Percentiles rank a stretch among this genome's conserved stretches.
Evolutionary conservation across 2,888 invertebrate species (phyloP).

Genomic region (Nephrotoma guestfalica): DNA sequence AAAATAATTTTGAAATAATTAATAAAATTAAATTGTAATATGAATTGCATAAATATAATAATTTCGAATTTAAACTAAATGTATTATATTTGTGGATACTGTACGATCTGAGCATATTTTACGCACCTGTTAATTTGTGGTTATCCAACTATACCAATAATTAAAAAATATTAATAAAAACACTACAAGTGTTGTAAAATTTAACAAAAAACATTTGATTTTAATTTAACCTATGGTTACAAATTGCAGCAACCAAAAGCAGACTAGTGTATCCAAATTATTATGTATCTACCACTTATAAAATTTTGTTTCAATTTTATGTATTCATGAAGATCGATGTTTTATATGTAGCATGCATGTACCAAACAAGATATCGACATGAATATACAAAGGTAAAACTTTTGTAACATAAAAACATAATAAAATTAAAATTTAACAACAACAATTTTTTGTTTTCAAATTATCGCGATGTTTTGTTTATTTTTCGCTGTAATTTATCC

Average conservation of each 20-base stretch:
- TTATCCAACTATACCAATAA: background rate
- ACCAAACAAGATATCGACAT: background rate
- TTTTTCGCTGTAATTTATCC: conserved; percentile 34
- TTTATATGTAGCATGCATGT: background rate
- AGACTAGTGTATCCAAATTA: background rate
- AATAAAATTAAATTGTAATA: no score
- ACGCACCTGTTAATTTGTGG: background rate
- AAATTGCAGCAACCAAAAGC: background rate
- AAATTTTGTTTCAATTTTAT: background rate
- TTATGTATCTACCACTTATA: background rate
- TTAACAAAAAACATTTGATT: background rate
- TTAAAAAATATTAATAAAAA: background rate
- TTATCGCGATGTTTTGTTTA: conserved; percentile 30
- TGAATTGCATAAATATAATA: no score
- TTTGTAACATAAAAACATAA: background rate
- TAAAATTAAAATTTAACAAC: background rate
- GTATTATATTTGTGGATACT: no score
- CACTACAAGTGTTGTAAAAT: background rate
- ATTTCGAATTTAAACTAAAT: no score
- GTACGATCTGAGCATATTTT: background rate
- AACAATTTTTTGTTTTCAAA: conserved; percentile 11
- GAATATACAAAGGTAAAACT: background rate
- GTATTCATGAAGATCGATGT: background rate
- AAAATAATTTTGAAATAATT: no score
- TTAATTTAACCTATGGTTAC: background rate